Conservation (phyloP, 2,888 invertebrate species). For the Drosophila peninsularis region DNA sequence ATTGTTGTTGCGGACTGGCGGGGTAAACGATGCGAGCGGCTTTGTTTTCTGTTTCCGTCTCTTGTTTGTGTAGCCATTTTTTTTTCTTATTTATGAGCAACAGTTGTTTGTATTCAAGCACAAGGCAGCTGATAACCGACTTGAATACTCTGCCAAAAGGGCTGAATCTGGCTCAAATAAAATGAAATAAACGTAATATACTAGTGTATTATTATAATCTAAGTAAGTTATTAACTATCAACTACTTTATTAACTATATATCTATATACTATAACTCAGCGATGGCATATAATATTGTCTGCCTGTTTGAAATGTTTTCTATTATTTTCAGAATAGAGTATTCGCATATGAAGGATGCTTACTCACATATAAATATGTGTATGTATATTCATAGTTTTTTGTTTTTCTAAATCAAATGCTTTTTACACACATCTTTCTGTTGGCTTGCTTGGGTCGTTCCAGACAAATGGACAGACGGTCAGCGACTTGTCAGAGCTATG, state of each 20-base stretch:
- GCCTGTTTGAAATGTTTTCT: too few species aligned
- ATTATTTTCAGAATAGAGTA: background rate
- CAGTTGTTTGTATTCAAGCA: constrained; percentile 58
- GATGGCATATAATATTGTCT: too few species aligned
- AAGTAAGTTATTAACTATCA: background rate
- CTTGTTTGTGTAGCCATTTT: constrained; percentile 25
- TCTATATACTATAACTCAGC: too few species aligned
- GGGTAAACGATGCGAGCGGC: constrained; percentile 19
- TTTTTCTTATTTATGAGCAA: constrained; percentile 70
- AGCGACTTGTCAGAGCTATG: constrained; percentile 41
- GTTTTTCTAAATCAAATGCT: constrained; percentile 53
- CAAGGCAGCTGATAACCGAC: constrained; percentile 17
- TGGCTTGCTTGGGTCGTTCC: constrained; percentile 10
- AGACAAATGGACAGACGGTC: constrained; percentile 29
- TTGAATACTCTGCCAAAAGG: constrained; percentile 30
- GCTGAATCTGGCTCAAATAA: too few species aligned
- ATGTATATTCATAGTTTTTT: background rate
- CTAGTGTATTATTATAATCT: too few species aligned
- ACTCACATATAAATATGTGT: background rate
- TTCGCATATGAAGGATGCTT: background rate
- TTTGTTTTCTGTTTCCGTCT: constrained; percentile 35
- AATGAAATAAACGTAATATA: too few species aligned
- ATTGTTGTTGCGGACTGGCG: constrained; percentile 12
- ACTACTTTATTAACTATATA: too few species aligned
- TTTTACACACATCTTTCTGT: constrained; percentile 50